Evolutionary conservation across 2,797 vertebrate genomes (phyloP), one percentile per base, ranked within the genome.

Genomic region (Myotis vivesi): DNA sequence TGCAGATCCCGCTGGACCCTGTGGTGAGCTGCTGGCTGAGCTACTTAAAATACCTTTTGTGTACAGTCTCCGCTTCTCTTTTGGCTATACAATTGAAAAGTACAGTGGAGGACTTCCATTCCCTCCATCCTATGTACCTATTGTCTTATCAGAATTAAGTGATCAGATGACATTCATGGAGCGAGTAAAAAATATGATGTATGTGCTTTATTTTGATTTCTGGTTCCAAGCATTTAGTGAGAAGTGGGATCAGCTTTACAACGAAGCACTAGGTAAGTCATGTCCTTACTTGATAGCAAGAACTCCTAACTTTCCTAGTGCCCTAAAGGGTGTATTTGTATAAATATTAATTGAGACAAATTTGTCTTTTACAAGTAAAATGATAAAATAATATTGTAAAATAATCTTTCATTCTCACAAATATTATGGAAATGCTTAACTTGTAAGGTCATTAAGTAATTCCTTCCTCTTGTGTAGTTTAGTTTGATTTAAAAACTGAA

Each of bases 11-110:
- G 0, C 98, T 3, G 0, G 6, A 28, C 0, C 77, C 16, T 97
- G 98, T 64, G 15, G 57, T 73, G 77, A 83, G 55, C 44, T 97
- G 79, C 62, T 79, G 57, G 98, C 99, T 19, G 98, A 98, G 25
- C 95, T 92, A 30, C 96, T 99, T 87, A 95, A 95, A 0, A 83
- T 98, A 44, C 98, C 98, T 0, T 97, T 99, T 0, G 53, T 99
- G 6, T 98, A 97, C 22, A 97, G 98, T 9, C 87, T 99, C 2
- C 94, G 98, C 2, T 98, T 98, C 90, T 98, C 98, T 41, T 0
- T 98, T 0, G 98, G 95, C 4, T 93, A 98, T 10, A 49, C 57
- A 1, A 8, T 87, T 49, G 98, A 99, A 95, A 97, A 97, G 28
- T 80, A 97, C 5, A 98, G 36, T 0, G 98, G 97, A 59, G 97